Evolutionary conservation across 1,140 invertebrate genomes (phyloP), one percentile per base, ranked within the genome.

Genomic region (Pogonognathellus flavescens): DNA sequence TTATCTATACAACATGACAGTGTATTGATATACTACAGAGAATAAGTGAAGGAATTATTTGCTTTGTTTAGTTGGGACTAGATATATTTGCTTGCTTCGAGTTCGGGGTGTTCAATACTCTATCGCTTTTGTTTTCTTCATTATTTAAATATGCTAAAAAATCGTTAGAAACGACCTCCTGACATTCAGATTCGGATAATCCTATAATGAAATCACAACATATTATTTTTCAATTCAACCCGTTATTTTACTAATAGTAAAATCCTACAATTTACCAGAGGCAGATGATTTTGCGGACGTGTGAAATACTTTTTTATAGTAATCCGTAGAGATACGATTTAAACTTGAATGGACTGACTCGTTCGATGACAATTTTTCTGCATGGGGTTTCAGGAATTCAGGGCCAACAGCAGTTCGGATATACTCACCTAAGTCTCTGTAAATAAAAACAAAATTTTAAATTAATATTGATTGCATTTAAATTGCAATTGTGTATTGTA

Each of bases 351-450:
- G 94, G 89, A 95, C 93, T 53, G 91, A 91, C 84, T 93, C 92
- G 89, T 95, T 95, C 87, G 92, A 89, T 84, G 93, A 91, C 31
- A 41, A 41, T 62, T 92, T 89, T 89, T 94, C 85, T 91, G 91
- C 70, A 92, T 89, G 87, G 91, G 90, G 86, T 93, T 92, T 59
- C 93, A 93, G 91, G 89, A 95, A 95, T 1, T 93, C 92, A 86
- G 90, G 88, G 88, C 93, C 94, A 0, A 97, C 89, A 91, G 93
- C 92, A 52, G 94, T 91, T 87, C 95, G 92, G 86, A 97, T 93
- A 89, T 94, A 92, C 89, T 94, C 93, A 82, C 94, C 94, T 62
- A 96, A 91, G 91, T 97, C 95, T 89, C 96, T 96, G 91, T 88
- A 92, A 92, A 88, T 89, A 16, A 60, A 16, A 72, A 22, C 9